Conservation (phyloP, 2,113 vertebrate species). For the Centropus unirufus region DNA sequence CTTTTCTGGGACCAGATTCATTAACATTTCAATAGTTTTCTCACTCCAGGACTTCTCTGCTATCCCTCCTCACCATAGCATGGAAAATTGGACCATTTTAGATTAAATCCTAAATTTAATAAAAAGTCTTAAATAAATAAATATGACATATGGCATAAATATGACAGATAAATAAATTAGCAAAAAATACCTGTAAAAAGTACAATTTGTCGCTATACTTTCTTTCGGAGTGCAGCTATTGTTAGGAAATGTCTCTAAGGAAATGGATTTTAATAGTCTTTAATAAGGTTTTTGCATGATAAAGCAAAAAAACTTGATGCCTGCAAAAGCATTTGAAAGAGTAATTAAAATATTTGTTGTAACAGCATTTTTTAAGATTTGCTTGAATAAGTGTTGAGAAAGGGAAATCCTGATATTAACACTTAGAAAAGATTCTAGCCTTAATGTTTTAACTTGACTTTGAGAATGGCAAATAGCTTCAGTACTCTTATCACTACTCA, state of each 20-base stretch:
- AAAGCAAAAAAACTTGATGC: neutral
- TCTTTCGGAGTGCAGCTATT: neutral
- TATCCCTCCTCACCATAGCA: neutral
- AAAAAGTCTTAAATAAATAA: neutral
- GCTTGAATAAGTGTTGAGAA: neutral
- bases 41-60: conserved; percentile 22
- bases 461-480: neutral
- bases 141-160: too few species aligned
- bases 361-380: neutral
- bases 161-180: neutral
- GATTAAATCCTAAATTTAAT: neutral
- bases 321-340: neutral
- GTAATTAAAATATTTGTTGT: neutral
- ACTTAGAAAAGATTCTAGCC: neutral
- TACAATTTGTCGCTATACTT: neutral
- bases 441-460: neutral
- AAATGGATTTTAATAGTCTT: conserved; percentile 9
- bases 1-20: conserved; percentile 41
- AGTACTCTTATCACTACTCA: neutral
- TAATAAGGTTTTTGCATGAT: neutral
- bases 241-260: neutral
- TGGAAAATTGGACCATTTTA: neutral
- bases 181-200: neutral
- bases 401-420: neutral
- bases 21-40: conserved; percentile 67